Evolutionary conservation across 64 coral and sea anemone species (phyloP), one percentile per base, ranked within the genome.

Genomic region (Montipora cactus): DNA sequence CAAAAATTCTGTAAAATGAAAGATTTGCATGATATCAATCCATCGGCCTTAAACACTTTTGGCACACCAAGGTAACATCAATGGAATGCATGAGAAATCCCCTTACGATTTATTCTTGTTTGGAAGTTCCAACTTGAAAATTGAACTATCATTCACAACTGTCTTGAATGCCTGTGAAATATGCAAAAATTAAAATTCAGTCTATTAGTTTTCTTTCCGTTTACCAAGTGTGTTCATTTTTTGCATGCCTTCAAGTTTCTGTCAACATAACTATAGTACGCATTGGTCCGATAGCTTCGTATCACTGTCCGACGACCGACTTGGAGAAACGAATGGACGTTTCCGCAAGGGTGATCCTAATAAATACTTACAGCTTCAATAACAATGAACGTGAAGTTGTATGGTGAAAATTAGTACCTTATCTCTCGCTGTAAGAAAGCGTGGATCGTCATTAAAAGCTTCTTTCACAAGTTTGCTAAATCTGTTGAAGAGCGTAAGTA

Each of bases 401-500:
- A 8, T 11, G 0, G 53, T 57, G 53, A 57, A 6, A 57, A 57
- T 57, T 8, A 6, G 53, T 9, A 94, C 95, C 95, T 98, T 98
- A 78, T 98, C 97, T 75, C 97, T 87, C 0, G 94, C 94, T 46
- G 97, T 98, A 16, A 98, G 78, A 75, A 98, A 98, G 28, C 97
- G 78, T 80, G 97, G 97, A 71, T 98, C 97, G 79, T 98, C 97
- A 87, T 59, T 91, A 79, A 98, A 98, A 10, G 97, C 97, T 72
- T 98, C 91, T 78, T 98, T 98, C 10, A 98, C 94, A 5, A 98
- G 78, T 83, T 61, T 74, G 83, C 97, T 98, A 87, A 91, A 98
- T 8, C 94, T 82, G 59, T 88, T 89, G 78, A 98, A 98, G 72
- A 98, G 64, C 13, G 69, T 83, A 45, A 98, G 81, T 37, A 98